A percentile compares a stretch with the other conserved stretches of the same genome.
Evolutionary conservation across 2,797 vertebrate genomes (phyloP).

Genomic region (Alauda arvensis): DNA sequence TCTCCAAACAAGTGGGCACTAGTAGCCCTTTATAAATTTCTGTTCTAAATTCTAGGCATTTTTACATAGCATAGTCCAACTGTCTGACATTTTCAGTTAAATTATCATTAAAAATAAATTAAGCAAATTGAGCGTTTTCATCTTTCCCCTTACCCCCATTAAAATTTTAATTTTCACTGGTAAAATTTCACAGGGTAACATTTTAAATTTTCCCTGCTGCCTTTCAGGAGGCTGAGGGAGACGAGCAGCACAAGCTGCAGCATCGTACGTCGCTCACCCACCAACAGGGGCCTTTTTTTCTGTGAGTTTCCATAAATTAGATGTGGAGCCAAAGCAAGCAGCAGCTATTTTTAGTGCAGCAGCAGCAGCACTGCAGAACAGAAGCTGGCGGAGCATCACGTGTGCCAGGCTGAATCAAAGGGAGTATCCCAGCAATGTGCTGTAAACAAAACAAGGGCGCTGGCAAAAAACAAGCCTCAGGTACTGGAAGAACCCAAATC

Average conservation of each 20-base stretch:
- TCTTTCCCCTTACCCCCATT: background rate
- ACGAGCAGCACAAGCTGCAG: background rate
- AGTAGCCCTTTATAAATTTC: background rate
- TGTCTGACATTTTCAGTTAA: background rate
- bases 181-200: background rate
- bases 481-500: conserved; percentile 36
- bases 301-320: conserved; percentile 90
- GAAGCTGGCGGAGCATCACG: conserved; percentile 84
- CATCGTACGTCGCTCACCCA: conserved; percentile 56
- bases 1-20: background rate
- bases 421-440: conserved; percentile 90
- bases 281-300: conserved; percentile 64
- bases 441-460: conserved; percentile 91
- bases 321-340: conserved; percentile 88
- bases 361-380: conserved; percentile 85
- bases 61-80: background rate
- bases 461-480: conserved; percentile 76
- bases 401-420: conserved; percentile 87
- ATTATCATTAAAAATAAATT: background rate
- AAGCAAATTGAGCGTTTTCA: background rate
- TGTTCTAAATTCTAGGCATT: background rate
- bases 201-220: background rate
- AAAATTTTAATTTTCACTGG: background rate
- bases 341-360: conserved; percentile 87
- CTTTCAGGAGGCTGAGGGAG: background rate